A percentile compares a stretch with the other conserved stretches of the same genome.
Conservation (phyloP, 2,888 invertebrate genomes). For the Apocheima hispidaria region DNA sequence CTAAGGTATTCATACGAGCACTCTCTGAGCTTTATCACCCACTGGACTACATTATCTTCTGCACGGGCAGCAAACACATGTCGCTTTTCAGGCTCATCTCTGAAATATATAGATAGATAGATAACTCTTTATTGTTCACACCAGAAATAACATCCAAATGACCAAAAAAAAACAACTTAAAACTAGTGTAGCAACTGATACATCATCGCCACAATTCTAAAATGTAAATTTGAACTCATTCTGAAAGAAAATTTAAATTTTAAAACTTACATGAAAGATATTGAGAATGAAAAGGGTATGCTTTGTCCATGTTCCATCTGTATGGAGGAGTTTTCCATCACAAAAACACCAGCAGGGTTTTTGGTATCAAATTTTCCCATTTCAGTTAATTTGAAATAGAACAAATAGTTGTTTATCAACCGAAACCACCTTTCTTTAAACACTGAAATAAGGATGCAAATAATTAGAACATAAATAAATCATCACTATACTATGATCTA, state of each 20-base stretch:
- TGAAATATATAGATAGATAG: constrained; percentile 47
- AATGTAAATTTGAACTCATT: too few relatives aligned
- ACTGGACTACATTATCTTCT: constrained; percentile 89
- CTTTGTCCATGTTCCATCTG: constrained; percentile 89
- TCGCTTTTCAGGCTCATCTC: constrained; percentile 88
- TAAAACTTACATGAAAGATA: constrained; percentile 87
- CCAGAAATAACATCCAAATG: too few relatives aligned
- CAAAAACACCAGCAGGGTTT: constrained; percentile 90
- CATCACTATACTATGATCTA: background rate
- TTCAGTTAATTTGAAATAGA: constrained; percentile 91
- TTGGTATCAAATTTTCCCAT: constrained; percentile 88
- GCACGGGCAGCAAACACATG: constrained; percentile 90
- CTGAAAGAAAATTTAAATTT: too few relatives aligned
- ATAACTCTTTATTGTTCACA: too few relatives aligned
- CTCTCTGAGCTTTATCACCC: constrained; percentile 89
- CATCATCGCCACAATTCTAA: too few relatives aligned
- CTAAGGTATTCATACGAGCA: constrained; percentile 91
- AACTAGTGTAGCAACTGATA: too few relatives aligned
- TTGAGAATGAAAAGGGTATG: constrained; percentile 91
- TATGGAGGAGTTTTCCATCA: constrained; percentile 90
- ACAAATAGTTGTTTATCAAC: constrained; percentile 90
- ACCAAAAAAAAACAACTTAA: too few relatives aligned
- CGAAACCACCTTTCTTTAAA: constrained; percentile 93
- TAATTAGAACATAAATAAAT: background rate
- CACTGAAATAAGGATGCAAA: constrained; percentile 76